These are phyloP conservation scores for Catostylus mosaicus DNA, from an alignment of 30 jellyfish, hydroid and myxozoan species.

Conservation along the genomic window DNA sequence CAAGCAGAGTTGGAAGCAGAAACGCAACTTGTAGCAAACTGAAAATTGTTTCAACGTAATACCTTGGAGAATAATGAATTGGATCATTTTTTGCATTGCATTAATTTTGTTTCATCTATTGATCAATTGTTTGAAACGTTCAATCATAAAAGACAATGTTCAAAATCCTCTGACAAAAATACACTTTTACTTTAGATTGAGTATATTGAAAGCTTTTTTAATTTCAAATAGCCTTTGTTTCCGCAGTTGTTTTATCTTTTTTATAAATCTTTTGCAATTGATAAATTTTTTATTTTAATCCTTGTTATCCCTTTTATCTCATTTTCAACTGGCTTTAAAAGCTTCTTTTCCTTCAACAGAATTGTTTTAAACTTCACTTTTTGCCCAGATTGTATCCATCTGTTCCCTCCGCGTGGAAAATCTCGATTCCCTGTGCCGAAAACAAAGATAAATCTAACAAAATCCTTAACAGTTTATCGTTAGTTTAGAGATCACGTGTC, in stretches of 20 bases:
- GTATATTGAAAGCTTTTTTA: not conserved
- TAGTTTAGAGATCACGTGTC: constrained; percentile 19
- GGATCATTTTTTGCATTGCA: too few species aligned
- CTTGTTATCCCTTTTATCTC: constrained; percentile 48
- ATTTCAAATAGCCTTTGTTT: not conserved
- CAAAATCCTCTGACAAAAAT: too few species aligned
- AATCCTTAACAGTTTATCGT: constrained; percentile 20
- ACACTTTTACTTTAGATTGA: too few species aligned
- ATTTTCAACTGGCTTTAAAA: constrained; percentile 31
- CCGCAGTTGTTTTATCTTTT: not conserved
- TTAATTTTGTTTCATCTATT: too few species aligned
- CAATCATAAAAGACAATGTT: too few species aligned
- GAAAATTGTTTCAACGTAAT: too few species aligned
- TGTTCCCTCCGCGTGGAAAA: constrained; percentile 41
- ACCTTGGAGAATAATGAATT: too few species aligned
- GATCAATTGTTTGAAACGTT: too few species aligned
- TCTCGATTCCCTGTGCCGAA: not conserved
- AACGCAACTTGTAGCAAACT: too few species aligned
- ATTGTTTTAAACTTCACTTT: constrained; percentile 18
- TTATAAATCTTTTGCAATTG: constrained; percentile 7
- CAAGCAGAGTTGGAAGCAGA: too few species aligned
- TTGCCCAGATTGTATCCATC: constrained; percentile 57
- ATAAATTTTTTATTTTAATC: constrained; percentile 50
- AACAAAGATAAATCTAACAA: not conserved
- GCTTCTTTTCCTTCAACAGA: constrained; percentile 47